Conservation (phyloP, 1,140 invertebrate species). For the Aphaenogaster ashmeadi region DNA sequence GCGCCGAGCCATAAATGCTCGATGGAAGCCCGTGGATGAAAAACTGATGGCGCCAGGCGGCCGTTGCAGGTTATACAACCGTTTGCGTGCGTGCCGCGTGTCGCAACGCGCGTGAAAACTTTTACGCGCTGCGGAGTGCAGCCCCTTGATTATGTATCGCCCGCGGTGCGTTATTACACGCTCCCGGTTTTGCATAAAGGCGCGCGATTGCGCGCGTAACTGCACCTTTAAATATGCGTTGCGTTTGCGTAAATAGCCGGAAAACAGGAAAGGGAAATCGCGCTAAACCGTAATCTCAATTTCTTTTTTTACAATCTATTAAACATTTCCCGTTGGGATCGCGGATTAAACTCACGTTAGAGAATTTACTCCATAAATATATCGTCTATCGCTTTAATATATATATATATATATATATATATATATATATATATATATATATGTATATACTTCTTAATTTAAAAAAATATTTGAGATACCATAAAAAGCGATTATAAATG, state of each 20-base stretch:
- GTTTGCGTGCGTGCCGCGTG: constrained; percentile 54
- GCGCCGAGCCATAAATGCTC: constrained; percentile 65
- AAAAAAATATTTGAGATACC: background rate
- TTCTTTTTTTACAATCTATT: background rate
- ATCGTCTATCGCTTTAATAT: background rate
- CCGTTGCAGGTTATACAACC: constrained; percentile 76
- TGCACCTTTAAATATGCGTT: constrained; percentile 64
- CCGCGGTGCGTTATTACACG: constrained; percentile 69
- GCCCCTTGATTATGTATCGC: constrained; percentile 72
- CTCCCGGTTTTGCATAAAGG: constrained; percentile 69
- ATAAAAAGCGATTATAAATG: background rate
- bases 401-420: too few species aligned
- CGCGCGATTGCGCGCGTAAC: constrained; percentile 62
- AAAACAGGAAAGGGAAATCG: constrained; percentile 53
- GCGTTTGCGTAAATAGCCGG: constrained; percentile 15
- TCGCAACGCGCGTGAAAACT: constrained; percentile 37
- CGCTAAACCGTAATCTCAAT: constrained; percentile 1
- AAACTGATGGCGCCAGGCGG: constrained; percentile 78
- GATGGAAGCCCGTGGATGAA: constrained; percentile 58
- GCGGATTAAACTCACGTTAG: background rate
- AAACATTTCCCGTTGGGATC: background rate
- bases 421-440: too few species aligned
- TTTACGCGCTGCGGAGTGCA: constrained; percentile 30
- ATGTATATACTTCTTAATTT: background rate
- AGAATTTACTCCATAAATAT: background rate